Percentiles rank a stretch among this genome's conserved stretches.
Conservation (phyloP, 2,888 invertebrate species). For the Tholera decimalis region DNA sequence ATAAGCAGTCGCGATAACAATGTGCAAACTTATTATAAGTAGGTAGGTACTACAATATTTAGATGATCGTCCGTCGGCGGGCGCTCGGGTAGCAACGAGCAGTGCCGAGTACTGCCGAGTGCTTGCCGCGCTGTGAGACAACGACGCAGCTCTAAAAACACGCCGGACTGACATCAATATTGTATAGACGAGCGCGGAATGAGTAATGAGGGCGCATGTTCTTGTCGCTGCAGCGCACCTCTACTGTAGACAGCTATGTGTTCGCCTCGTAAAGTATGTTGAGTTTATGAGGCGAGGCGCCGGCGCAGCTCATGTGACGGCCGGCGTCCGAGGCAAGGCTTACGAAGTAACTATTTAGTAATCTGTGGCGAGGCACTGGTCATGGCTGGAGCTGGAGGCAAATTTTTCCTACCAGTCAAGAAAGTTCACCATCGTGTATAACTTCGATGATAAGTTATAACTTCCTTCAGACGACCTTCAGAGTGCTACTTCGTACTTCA, state of each 20-base stretch:
- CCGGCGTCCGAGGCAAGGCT: background rate
- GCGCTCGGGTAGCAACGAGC: constrained; percentile 44
- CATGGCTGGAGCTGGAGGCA: background rate
- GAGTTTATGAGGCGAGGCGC: constrained; percentile 23
- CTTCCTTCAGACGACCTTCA: too few species aligned
- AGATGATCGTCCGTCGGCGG: constrained; percentile 1
- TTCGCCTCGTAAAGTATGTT: constrained; percentile 38
- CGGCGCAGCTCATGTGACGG: background rate
- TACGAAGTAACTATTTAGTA: too few species aligned
- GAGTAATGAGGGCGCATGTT: constrained; percentile 81
- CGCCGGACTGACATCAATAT: constrained; percentile 86
- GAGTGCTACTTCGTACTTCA: background rate
- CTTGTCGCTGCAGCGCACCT: constrained; percentile 62
- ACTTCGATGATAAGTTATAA: too few species aligned
- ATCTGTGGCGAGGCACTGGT: background rate
- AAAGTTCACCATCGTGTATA: too few species aligned
- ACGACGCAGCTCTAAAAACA: constrained; percentile 73
- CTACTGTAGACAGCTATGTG: constrained; percentile 53
- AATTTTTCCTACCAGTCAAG: too few species aligned
- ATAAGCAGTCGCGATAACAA: background rate
- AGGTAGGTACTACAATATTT: constrained; percentile 2
- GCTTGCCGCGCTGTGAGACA: constrained; percentile 54
- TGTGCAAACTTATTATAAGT: constrained; percentile 2
- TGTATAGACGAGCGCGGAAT: constrained; percentile 87
- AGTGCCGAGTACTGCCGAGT: constrained; percentile 47